These are phyloP conservation scores for Actias luna DNA, from an alignment of 2,888 invertebrate species.

Conservation along the genomic window DNA sequence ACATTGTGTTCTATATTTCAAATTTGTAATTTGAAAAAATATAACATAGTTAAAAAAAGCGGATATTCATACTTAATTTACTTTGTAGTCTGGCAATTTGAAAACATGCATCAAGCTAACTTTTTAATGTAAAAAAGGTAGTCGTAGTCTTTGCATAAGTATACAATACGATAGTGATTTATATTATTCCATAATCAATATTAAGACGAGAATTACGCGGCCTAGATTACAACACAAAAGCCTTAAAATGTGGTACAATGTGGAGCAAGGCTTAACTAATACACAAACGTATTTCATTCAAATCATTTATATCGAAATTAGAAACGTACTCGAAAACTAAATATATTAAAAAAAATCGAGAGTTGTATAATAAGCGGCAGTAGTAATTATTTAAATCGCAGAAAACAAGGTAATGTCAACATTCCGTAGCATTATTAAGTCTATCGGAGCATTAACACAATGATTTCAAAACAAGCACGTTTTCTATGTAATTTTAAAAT, in stretches of 20 bases:
- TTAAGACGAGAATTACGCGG: slow-evolving; percentile 18
- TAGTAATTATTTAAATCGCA: slow-evolving; percentile 20
- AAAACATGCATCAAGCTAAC: too few species aligned
- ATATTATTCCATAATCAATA: not conserved
- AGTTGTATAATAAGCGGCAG: not conserved
- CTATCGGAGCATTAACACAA: slow-evolving; percentile 35
- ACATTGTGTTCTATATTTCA: not conserved
- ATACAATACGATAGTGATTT: not conserved
- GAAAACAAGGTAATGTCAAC: slow-evolving; percentile 31
- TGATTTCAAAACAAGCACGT: slow-evolving; percentile 35
- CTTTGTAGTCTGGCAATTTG: not conserved
- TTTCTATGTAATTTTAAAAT: slow-evolving; percentile 19
- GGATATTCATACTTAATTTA: not conserved
- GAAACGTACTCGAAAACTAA: slow-evolving; percentile 3
- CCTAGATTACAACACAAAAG: slow-evolving; percentile 32
- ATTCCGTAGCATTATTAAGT: slow-evolving; percentile 27
- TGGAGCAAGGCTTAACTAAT: slow-evolving; percentile 42
- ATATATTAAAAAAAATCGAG: not conserved
- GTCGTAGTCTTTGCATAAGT: not conserved
- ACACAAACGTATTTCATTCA: slow-evolving; percentile 14
- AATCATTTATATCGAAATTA: slow-evolving; percentile 23
- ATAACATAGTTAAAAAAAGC: too few species aligned
- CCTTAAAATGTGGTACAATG: slow-evolving; percentile 37
- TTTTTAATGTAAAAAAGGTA: too few species aligned
- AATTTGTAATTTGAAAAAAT: not conserved